A percentile compares a stretch with the other conserved stretches of the same genome.
Conservation (phyloP, 2,797 vertebrate genomes). For the Ara ararauna region DNA sequence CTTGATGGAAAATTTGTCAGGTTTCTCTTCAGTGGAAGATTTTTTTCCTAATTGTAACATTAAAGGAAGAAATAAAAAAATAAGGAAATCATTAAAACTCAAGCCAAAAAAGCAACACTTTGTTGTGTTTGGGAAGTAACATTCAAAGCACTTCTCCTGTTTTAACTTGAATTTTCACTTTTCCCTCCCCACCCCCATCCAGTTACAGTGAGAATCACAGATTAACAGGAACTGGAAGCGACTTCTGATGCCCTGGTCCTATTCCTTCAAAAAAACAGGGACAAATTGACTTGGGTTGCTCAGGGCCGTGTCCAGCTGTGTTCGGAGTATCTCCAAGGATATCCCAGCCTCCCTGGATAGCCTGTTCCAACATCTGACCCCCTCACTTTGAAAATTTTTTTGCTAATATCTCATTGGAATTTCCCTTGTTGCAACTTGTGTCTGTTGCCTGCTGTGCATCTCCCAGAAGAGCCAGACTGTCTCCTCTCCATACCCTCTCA, state of each 20-base stretch:
- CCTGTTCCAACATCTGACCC: background rate
- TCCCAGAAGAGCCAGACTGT: background rate
- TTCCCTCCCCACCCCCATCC: too few species aligned
- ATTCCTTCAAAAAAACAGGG: background rate
- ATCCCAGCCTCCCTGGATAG: background rate
- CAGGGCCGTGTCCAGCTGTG: background rate
- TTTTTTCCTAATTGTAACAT: background rate
- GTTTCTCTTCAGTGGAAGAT: background rate
- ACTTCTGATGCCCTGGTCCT: background rate
- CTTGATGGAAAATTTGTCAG: background rate
- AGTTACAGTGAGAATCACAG: background rate
- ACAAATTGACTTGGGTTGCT: background rate
- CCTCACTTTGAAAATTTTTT: fast-evolving
- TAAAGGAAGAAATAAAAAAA: background rate
- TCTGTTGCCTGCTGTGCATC: background rate
- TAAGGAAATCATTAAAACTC: background rate
- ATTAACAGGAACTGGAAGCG: background rate
- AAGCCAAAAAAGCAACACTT: background rate
- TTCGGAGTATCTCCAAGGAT: background rate
- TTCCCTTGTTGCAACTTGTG: background rate
- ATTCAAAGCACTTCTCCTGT: background rate
- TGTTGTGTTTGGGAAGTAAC: background rate
- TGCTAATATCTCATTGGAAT: background rate
- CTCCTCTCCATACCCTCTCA: background rate
- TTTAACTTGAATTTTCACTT: background rate